phyloP scores from a whole-genome alignment of 2,113 vertebrate genomes.

The Menura novaehollandiae region DNA sequence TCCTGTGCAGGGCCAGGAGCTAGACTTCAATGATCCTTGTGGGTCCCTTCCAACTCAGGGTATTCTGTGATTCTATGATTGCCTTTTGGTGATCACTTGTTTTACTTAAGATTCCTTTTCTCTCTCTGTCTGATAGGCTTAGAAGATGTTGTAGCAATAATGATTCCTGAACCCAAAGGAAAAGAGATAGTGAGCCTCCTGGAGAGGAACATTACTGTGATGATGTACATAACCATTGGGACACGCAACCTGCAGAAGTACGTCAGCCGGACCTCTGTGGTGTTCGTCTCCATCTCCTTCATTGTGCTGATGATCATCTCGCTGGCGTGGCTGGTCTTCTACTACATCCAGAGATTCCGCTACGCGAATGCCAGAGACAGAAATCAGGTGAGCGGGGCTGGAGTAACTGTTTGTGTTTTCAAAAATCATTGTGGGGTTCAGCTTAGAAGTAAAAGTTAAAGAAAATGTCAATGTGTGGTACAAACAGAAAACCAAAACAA shows the following conservation, averaged over 20 bases:
- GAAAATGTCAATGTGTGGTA: background rate
- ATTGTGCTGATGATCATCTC: conserved; percentile 99
- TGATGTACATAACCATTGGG: conserved; percentile 91
- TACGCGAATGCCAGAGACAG: conserved; percentile 95
- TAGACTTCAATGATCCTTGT: background rate
- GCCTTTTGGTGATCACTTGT: background rate
- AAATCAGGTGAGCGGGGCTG: conserved; percentile 84
- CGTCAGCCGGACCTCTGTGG: conserved; percentile 95
- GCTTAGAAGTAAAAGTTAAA: background rate
- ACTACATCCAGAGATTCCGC: conserved; percentile 98
- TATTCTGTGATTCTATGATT: background rate
- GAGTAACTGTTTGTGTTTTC: background rate
- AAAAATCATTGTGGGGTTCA: rapidly evolving
- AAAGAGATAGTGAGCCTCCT: conserved; percentile 88
- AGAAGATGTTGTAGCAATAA: conserved; percentile 91
- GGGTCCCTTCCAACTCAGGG: background rate
- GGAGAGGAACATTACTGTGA: conserved; percentile 84
- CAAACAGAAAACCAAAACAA: background rate
- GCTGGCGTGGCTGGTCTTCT: conserved; percentile 97
- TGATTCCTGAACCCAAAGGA: conserved; percentile 95
- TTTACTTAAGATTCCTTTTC: background rate
- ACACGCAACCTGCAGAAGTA: conserved; percentile 98
- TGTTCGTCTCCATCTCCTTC: conserved; percentile 99
- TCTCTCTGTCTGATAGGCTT: conserved; percentile 72
- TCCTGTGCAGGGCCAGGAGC: background rate